Conservation (phyloP, 2,888 invertebrate genomes). For the Pristionchus arcanus region DNA sequence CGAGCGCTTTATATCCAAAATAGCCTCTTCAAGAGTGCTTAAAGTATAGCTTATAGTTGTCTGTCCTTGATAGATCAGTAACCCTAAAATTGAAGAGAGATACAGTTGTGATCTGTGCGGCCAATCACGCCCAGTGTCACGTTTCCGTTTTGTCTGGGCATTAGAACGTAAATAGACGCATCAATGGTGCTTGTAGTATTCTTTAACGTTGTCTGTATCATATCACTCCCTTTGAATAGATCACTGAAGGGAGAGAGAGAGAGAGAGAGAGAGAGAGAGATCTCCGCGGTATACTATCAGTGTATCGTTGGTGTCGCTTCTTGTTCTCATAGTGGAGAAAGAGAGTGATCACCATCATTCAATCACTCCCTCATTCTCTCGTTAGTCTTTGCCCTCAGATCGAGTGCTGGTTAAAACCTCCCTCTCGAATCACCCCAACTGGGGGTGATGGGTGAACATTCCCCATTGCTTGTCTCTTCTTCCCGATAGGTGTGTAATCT, state of each 20-base stretch:
- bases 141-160: no score
- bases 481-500: neutral
- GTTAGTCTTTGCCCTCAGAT: neutral
- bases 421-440: neutral
- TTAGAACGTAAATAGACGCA: neutral
- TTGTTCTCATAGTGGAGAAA: constrained; percentile 1
- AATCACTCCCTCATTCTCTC: constrained; percentile 36
- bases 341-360: constrained; percentile 10
- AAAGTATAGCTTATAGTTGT: no score
- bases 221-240: neutral
- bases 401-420: neutral
- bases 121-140: no score
- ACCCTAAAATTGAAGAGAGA: no score
- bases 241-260: neutral
- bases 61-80: no score
- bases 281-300: neutral
- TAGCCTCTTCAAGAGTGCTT: no score
- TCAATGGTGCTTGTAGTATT: neutral
- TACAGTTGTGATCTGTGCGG: no score
- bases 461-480: neutral
- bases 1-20: no score
- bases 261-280: neutral
- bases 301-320: constrained; percentile 26
- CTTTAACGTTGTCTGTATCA: neutral
- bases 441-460: constrained; percentile 1